Evolutionary conservation across 2,113 vertebrate species (phyloP).

Genomic region (Crocuta crocuta): DNA sequence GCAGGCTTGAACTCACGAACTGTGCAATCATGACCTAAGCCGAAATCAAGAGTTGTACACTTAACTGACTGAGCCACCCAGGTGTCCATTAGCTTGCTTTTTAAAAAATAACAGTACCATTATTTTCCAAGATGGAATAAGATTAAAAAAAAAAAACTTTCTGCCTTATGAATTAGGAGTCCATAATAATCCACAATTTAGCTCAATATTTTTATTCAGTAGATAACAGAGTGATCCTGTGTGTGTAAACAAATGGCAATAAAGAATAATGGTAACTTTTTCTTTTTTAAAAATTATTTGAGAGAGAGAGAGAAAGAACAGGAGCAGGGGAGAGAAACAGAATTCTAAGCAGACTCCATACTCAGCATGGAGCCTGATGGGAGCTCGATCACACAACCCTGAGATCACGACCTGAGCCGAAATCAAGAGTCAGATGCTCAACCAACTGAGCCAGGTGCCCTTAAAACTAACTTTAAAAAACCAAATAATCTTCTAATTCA

Average conservation of each 20-base stretch:
- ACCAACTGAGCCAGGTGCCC: too few relatives aligned
- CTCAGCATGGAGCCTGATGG: too few relatives aligned
- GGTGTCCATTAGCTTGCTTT: background rate
- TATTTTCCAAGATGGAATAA: slow-evolving; percentile 30
- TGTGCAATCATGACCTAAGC: too few relatives aligned
- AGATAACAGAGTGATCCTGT: background rate
- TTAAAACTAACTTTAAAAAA: slow-evolving; percentile 42
- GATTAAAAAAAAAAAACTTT: slow-evolving; percentile 44
- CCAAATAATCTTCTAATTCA: slow-evolving; percentile 16
- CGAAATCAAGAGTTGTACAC: too few relatives aligned
- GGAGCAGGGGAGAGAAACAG: too few relatives aligned
- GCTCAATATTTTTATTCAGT: background rate
- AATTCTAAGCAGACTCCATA: too few relatives aligned
- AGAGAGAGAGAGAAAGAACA: too few relatives aligned
- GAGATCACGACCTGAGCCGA: too few relatives aligned
- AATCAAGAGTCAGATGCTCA: too few relatives aligned
- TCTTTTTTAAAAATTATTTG: background rate
- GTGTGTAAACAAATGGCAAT: background rate
- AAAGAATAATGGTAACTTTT: slow-evolving; percentile 25
- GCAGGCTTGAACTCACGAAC: too few relatives aligned
- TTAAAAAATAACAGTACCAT: background rate
- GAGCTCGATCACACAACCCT: too few relatives aligned
- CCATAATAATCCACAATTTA: slow-evolving; percentile 27
- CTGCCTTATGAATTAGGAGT: background rate
- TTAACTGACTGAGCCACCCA: too few relatives aligned